phyloP scores from a whole-genome alignment of 2,888 invertebrate genomes.

The Mythimna pallens region DNA sequence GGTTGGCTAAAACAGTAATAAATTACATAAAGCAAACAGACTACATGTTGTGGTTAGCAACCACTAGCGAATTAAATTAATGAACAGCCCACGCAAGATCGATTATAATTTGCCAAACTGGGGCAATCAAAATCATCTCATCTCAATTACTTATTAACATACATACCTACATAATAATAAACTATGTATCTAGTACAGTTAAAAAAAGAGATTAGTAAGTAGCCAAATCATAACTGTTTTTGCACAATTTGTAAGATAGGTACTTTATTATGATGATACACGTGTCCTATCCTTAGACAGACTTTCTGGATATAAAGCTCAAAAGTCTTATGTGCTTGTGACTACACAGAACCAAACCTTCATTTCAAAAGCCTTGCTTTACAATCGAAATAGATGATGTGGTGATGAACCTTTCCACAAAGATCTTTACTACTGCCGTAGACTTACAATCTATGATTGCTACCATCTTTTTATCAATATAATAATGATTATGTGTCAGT shows the following conservation, averaged over 20 bases:
- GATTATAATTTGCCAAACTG: constrained; percentile 19
- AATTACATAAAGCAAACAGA: constrained; percentile 31
- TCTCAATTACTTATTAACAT: constrained; percentile 29
- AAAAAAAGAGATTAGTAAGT: not conserved
- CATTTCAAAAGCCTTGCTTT: too few relatives aligned
- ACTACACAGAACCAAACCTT: too few relatives aligned
- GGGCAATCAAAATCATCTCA: constrained; percentile 37
- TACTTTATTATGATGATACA: too few relatives aligned
- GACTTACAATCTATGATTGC: not conserved
- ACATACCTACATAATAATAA: constrained; percentile 3
- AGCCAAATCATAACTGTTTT: not conserved
- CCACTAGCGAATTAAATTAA: constrained; percentile 9
- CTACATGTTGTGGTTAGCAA: not conserved
- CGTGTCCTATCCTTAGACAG: too few relatives aligned
- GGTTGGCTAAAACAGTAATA: constrained; percentile 21
- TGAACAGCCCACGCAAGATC: constrained; percentile 26
- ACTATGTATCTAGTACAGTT: constrained; percentile 1
- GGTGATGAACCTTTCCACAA: not conserved
- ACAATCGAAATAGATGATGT: too few relatives aligned
- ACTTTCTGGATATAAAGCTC: not conserved
- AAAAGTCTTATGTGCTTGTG: too few relatives aligned
- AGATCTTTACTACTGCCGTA: not conserved
- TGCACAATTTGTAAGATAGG: not conserved
- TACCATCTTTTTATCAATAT: too few relatives aligned
- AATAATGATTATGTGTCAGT: too few relatives aligned